Percentiles rank a stretch among this genome's conserved stretches.
phyloP scores from a whole-genome alignment of 2,797 vertebrate species.

The Orestias chungarensis region DNA sequence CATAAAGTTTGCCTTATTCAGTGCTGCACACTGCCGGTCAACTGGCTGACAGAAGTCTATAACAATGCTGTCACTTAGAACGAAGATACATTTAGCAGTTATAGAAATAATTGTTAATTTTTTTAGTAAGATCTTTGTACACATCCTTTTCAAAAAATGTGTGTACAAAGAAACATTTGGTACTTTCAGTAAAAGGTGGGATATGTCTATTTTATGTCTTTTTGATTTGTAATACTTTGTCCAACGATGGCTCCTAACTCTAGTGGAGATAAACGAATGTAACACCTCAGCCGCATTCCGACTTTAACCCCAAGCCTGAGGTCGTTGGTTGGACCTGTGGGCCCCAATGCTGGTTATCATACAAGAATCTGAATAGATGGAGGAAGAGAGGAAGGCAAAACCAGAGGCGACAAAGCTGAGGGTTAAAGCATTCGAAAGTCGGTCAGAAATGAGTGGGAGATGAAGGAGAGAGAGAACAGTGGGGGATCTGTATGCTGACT shows the following conservation, averaged over 20 bases:
- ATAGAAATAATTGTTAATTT: background rate
- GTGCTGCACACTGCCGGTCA: too few relatives aligned
- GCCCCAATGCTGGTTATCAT: background rate
- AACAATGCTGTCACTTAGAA: too few relatives aligned
- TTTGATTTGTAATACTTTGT: background rate
- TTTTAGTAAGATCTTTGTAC: background rate
- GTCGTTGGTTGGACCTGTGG: constrained; percentile 4
- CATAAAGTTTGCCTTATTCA: too few relatives aligned
- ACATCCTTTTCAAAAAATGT: background rate
- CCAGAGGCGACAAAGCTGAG: constrained; percentile 9
- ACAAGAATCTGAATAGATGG: background rate
- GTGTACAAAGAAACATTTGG: background rate
- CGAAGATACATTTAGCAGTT: background rate
- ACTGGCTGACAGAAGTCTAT: too few relatives aligned
- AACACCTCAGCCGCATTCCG: constrained; percentile 46
- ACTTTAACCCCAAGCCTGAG: background rate
- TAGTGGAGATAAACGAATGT: constrained; percentile 25
- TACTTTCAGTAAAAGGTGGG: background rate
- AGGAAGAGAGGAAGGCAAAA: background rate
- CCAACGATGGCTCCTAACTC: constrained; percentile 20
- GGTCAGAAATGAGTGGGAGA: constrained; percentile 20
- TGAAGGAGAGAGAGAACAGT: constrained; percentile 51
- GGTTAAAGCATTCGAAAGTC: constrained; percentile 17
- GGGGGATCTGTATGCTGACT: constrained; percentile 48
- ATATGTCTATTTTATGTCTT: constrained; percentile 3